Percentiles rank a stretch among this genome's conserved stretches.
These are phyloP conservation scores for Salvelinus fontinalis DNA, from an alignment of 2,113 vertebrate species.

Conservation along the genomic window DNA sequence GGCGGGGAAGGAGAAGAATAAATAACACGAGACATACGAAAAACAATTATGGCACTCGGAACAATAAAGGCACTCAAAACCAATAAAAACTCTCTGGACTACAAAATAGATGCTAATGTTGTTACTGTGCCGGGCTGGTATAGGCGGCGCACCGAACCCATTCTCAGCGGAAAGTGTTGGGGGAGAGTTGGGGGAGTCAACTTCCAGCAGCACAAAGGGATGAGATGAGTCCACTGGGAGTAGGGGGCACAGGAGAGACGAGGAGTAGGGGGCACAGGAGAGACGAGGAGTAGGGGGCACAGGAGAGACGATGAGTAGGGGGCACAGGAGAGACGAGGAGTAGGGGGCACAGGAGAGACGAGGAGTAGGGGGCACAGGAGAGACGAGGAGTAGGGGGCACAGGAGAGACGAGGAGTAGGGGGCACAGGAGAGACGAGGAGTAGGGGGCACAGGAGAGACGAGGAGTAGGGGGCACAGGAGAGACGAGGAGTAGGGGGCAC, in stretches of 20 bases:
- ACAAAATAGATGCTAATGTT: conserved; percentile 41
- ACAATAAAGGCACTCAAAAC: conserved; percentile 37
- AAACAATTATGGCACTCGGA: conserved; percentile 27
- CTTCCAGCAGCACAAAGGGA: not conserved
- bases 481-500: not conserved
- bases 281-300: not conserved
- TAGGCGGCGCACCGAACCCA: conserved; percentile 31
- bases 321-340: not conserved
- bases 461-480: not conserved
- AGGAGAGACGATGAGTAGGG: not conserved
- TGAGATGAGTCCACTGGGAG: conserved; percentile 4
- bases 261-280: not conserved
- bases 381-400: not conserved
- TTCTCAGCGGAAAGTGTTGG: conserved; percentile 13
- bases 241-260: not conserved
- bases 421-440: not conserved
- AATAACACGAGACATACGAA: conserved; percentile 8
- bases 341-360: not conserved
- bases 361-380: not conserved
- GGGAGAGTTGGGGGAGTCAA: not conserved
- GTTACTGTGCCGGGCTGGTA: conserved; percentile 20
- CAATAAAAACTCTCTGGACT: conserved; percentile 44
- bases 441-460: not conserved
- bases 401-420: not conserved
- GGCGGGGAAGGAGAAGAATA: not conserved